These are phyloP conservation scores for Scarus forsteni DNA, from an alignment of 2,797 vertebrate genomes.

Conservation along the genomic window DNA sequence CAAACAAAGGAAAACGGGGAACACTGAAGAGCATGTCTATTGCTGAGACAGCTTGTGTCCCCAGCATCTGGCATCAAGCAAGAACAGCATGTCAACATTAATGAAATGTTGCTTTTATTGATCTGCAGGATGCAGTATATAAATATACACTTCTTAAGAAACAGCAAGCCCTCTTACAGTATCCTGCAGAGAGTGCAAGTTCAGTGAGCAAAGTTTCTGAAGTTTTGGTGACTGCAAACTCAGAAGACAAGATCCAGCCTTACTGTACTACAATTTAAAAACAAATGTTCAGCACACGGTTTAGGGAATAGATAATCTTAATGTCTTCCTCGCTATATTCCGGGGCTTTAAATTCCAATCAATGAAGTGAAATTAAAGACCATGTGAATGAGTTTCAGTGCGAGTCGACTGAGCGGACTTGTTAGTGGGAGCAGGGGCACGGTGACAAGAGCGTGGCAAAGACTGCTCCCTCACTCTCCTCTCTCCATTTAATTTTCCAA, in stretches of 20 bases:
- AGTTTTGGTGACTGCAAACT: constrained; percentile 65
- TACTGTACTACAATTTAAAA: constrained; percentile 76
- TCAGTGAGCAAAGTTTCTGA: constrained; percentile 67
- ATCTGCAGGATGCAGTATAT: constrained; percentile 73
- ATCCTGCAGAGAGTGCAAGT: constrained; percentile 41
- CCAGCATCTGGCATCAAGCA: constrained; percentile 78
- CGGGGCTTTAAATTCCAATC: constrained; percentile 84
- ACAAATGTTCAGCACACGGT: constrained; percentile 77
- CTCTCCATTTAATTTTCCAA: constrained; percentile 90
- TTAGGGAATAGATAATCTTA: constrained; percentile 83
- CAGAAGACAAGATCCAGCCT: constrained; percentile 46
- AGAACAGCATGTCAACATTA: constrained; percentile 81
- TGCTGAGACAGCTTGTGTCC: constrained; percentile 82
- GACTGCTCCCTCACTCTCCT: constrained; percentile 83
- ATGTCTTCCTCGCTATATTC: constrained; percentile 82
- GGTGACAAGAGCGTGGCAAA: constrained; percentile 82
- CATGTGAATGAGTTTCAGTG: constrained; percentile 84
- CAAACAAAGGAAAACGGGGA: constrained; percentile 77
- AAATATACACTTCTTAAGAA: constrained; percentile 71
- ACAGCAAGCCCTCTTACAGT: constrained; percentile 39
- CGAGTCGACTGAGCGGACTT: constrained; percentile 82
- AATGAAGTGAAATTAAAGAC: constrained; percentile 87
- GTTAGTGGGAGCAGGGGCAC: constrained; percentile 81
- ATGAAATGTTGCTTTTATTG: constrained; percentile 80
- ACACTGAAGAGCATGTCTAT: constrained; percentile 72